Conservation (phyloP, 1,140 invertebrate species). For the Tetranychus urticae region DNA sequence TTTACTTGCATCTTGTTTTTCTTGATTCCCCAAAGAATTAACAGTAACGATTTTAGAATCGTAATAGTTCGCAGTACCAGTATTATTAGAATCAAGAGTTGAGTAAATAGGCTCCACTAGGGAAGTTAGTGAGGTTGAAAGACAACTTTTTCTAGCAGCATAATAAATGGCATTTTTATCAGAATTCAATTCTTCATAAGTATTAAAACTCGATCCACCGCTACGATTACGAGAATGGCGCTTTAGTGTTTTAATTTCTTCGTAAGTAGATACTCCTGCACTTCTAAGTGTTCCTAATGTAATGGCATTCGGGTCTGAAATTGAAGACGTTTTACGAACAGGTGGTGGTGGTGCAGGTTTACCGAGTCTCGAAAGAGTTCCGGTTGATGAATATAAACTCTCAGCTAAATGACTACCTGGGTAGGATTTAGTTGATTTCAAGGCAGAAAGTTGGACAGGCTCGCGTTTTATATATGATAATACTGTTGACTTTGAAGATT, state of each 20-base stretch:
- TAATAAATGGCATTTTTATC: neutral
- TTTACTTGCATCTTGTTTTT: neutral
- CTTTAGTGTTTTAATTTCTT: constrained; percentile 1
- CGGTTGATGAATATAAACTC: neutral
- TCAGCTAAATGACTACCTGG: neutral
- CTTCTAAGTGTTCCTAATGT: constrained; percentile 6
- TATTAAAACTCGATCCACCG: neutral
- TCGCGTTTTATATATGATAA: neutral
- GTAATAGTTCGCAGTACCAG: neutral
- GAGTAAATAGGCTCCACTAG: neutral
- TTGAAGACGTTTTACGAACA: constrained; percentile 3
- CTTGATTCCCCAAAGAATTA: neutral
- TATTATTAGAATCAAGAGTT: neutral
- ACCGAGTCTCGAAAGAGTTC: neutral
- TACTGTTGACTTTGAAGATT: neutral
- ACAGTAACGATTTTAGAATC: neutral
- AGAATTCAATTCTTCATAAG: neutral
- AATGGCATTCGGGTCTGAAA: constrained; percentile 11
- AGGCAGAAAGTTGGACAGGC: neutral
- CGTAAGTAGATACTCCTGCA: constrained; percentile 4
- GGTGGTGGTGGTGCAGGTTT: constrained; percentile 6
- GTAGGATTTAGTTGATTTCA: neutral
- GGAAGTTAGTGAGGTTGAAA: neutral
- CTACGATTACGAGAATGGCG: neutral
- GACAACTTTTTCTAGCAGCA: neutral